Evolutionary conservation across 92 coral and sea anemone genomes (phyloP).

Genomic region (Palythoa grandiflora): DNA sequence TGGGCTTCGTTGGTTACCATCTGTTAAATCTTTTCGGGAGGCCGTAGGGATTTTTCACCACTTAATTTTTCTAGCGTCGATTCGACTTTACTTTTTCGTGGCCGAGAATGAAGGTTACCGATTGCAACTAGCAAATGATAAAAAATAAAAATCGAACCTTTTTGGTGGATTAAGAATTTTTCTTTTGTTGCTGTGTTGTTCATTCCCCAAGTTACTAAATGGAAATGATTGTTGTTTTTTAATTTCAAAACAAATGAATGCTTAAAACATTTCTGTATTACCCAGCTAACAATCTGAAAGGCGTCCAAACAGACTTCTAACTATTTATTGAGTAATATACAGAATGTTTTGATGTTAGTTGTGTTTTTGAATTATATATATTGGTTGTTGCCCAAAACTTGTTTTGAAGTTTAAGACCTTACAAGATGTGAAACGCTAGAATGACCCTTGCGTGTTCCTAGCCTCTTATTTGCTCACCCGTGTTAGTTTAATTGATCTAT

Average conservation of each 20-base stretch:
- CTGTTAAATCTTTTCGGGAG: not conserved
- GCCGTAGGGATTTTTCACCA: not conserved
- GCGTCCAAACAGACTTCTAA: not conserved
- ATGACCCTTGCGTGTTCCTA: not conserved
- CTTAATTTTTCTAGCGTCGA: too few relatives aligned
- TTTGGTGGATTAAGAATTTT: not conserved
- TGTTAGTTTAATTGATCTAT: not conserved
- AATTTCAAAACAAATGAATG: not conserved
- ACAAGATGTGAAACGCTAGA: not conserved
- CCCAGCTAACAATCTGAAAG: not conserved
- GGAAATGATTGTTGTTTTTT: not conserved
- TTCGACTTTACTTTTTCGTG: too few relatives aligned
- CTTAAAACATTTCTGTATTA: not conserved
- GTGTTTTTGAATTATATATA: not conserved
- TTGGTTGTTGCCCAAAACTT: not conserved
- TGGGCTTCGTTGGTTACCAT: not conserved
- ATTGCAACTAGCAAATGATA: too few relatives aligned
- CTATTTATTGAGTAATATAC: not conserved
- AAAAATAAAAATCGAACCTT: not conserved
- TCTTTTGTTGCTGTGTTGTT: not conserved
- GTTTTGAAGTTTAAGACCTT: not conserved
- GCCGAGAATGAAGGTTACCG: too few relatives aligned
- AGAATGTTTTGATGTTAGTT: not conserved
- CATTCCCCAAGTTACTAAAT: not conserved
- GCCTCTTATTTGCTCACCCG: not conserved